Evolutionary conservation across 2,113 vertebrate genomes (phyloP), one percentile per base, ranked within the genome.

Genomic region (Actenoides hombroni): DNA sequence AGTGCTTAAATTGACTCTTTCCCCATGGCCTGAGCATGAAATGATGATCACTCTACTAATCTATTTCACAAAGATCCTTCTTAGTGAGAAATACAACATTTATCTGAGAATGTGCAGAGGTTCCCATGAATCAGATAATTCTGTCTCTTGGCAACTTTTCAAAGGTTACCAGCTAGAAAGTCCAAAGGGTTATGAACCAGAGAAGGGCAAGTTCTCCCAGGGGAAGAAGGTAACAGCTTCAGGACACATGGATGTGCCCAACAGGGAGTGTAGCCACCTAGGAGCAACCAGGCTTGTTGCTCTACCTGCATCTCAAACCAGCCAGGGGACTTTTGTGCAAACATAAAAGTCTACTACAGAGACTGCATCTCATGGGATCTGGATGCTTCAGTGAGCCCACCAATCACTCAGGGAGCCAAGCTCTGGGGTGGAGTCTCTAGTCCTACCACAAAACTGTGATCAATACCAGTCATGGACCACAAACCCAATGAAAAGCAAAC

Each of bases 121-220:
- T 69, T 88, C 31, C 18, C 3, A 5, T 46, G 73, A 91, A 79
- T 89, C 73, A 84, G 57, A 79, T 39, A 79, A 71, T 51, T 84
- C 74, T 75, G 57, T 56, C 74, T 44, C n/a, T 83, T 64, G 51
- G 71, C 56, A 97, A 42, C 90, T 94, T 95, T 93, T 74, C 64
- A 85, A 46, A 59, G 67, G 67, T 88, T 86, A 81, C 73, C 81
- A 76, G 42, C 67, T 49, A 93, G 65, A 94, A 91, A 91, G 68
- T 79, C 69, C 83, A 95, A 76, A 42, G 44, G 76, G 53, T 61
- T 93, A 75, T 53, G 67, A 90, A 61, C 65, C 46, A 20, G 48
- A 69, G 67, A 16, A 84, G 67, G 64, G 63, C 68, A 91, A 90
- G 61, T 16, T 17, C 83, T 93, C 60, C 49, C 23, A 88, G 67